Base-by-base conservation (phyloP, 2,888 invertebrate genomes). In the Drosophila meridiana region DNA sequence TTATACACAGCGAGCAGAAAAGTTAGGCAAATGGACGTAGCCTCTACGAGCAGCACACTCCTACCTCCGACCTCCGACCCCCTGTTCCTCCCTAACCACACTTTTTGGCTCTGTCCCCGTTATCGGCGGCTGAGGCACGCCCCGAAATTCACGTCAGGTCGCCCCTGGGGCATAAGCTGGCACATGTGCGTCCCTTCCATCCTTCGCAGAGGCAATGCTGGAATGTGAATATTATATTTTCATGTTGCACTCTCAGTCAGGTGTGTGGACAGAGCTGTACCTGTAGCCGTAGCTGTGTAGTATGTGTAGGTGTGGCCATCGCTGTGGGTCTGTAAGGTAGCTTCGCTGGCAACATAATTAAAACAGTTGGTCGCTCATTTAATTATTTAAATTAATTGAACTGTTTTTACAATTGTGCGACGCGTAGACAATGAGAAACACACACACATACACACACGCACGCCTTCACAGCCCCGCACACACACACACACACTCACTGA, bases 381-480 rank as follows among this genome's bases (percentile, higher is more conserved):
- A 84, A 87, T 87, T 89, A 88, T 87, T 87, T 88, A 88, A 88
- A 88, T 82, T 84, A 88, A 88, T 87, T 88, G 84, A 87, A 88
- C 76, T 87, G 89, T 87, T 87, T 89, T 89, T 81, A 83, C 83
- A 87, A 84, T 79, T 83, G 76, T 58, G 60, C 66, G 60, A 60
- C 43, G 47, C 62, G 53, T 50, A 61, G 50, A 56, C 57, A 55
- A 53, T 45, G 42, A 28, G 36, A 50, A 58, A 53, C 42, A 56
- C 20, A 42, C 38, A 42, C 58, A 36, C 34, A 48, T 48, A 26
- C 5, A 38, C 30, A 43, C 28, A n/a, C n/a, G 32, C 47, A 66
- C 50, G 59, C 28, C 38, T 13, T 45, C 42, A 52, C 28, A 30
- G 5, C 40, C 40, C 2, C 48, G 20, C n/a, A 40, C 60, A 26